Conservation (phyloP, 1,140 invertebrate species). For the Nomia melanderi region DNA sequence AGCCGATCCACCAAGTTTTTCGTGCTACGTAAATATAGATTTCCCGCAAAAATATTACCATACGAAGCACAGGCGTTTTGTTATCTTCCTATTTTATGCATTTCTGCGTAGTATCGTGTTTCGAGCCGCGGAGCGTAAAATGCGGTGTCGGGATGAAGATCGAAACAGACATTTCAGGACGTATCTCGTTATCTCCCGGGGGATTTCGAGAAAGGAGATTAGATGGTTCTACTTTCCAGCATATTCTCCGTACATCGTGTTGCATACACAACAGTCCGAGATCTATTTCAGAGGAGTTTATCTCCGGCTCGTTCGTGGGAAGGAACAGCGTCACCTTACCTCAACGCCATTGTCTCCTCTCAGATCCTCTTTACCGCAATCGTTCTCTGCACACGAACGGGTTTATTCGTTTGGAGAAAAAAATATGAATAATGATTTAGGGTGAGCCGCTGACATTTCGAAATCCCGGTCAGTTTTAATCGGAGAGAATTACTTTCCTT, state of each 20-base stretch:
- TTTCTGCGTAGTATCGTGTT: constrained; percentile 13
- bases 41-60: constrained; percentile 3
- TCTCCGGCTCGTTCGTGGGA: constrained; percentile 64
- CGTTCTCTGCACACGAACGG: neutral
- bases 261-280: constrained; percentile 45
- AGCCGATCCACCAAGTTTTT: neutral
- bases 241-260: constrained; percentile 11
- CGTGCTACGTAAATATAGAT: neutral
- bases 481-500: neutral
- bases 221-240: constrained; percentile 40
- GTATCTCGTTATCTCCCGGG: constrained; percentile 32
- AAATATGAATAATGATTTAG: constrained; percentile 12
- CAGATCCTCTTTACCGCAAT: constrained; percentile 32
- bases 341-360: constrained; percentile 31
- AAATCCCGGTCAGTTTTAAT: neutral
- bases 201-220: constrained; percentile 51
- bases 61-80: neutral
- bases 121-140: constrained; percentile 10
- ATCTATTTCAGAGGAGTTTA: constrained; percentile 69
- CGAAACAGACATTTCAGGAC: constrained; percentile 20
- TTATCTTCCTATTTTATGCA: constrained; percentile 7
- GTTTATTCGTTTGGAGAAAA: neutral
- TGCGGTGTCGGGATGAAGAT: constrained; percentile 30
- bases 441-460: neutral
- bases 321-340: constrained; percentile 63